Percentiles rank a stretch among this genome's conserved stretches.
Evolutionary conservation across 2,797 vertebrate species (phyloP).

Genomic region (Poeciliopsis paucimaculata): DNA sequence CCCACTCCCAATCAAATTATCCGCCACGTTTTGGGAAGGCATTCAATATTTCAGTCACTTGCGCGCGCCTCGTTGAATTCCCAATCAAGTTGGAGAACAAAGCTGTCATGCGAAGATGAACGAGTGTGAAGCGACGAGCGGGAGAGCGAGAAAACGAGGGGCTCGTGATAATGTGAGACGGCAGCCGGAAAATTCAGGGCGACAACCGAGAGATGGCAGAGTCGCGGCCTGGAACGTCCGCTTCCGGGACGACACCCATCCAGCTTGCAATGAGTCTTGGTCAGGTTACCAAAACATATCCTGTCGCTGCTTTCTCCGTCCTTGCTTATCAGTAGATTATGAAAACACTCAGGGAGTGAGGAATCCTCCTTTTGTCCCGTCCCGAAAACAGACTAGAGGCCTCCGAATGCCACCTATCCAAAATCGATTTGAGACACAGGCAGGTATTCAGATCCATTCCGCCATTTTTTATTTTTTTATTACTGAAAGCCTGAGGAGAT

Average conservation of each 20-base stretch:
- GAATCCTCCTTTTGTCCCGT: constrained; percentile 27
- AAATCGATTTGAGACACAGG: constrained; percentile 45
- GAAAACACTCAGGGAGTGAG: constrained; percentile 9
- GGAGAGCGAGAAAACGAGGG: constrained; percentile 16
- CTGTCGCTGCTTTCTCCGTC: background rate
- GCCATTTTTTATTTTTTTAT: constrained; percentile 15
- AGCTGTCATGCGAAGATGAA: constrained; percentile 20
- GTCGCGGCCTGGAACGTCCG: background rate
- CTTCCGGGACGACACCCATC: background rate
- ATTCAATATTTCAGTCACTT: constrained; percentile 5
- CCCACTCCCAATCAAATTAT: background rate
- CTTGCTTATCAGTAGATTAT: background rate
- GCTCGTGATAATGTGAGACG: constrained; percentile 6
- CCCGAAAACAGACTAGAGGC: constrained; percentile 28
- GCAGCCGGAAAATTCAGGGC: constrained; percentile 20
- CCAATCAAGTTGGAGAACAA: background rate
- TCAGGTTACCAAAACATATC: background rate
- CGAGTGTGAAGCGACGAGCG: constrained; percentile 20
- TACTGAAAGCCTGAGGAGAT: constrained; percentile 37
- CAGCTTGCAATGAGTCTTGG: background rate
- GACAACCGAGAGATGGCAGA: background rate
- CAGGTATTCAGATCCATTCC: constrained; percentile 13
- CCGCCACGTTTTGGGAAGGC: background rate
- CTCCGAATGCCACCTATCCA: constrained; percentile 62
- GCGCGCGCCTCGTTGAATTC: background rate